Base-by-base conservation (phyloP, 2,888 invertebrate species). In the Agonopterix heracliana region DNA sequence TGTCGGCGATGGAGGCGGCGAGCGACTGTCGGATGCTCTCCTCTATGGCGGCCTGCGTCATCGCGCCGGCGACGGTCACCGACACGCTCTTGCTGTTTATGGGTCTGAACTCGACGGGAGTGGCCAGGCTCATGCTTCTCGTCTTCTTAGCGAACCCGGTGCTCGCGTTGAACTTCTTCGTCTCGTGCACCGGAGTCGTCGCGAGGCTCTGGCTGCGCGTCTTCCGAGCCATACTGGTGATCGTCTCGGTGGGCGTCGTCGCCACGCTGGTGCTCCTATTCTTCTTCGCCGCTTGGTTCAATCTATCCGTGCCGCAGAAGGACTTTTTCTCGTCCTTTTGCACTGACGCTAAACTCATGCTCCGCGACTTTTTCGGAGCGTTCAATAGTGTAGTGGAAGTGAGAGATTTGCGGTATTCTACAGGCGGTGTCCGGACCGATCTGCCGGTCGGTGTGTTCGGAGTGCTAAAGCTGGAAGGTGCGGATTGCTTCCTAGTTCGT, bases 11-110 rank as follows among this genome's bases (percentile, higher is more conserved):
- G 56, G 57, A 71, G 41, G 86, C 88, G 26, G 82, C 84, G 8
- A 88, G 68, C 5, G 87, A 84, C 52, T 79, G 76, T 1, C 85
- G 55, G 60, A 89, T 84, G 62, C 84, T 86, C 63, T 86, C 87
- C 60, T 89, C 89, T 45, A 88, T 88, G 56, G 85, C 83, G 50
- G 89, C 87, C 57, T 88, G 86, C 56, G 89, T 87, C 54, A 88
- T 61, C 26, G 76, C 76, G 2, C 78, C 79, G 45, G 54, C 51
- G n/a, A 64, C 51, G 8, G 9, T 41, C 63, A 66, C 45, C 0
- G 84, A 82, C 5, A 66, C 56, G 51, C 72, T 78, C 52, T 77
- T 78, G 46, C 68, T 66, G 34, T 79, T 50, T n/a, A 79, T 74
- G 48, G 66, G 74, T 5, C 57, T 40, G 43, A 74, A 65, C 42